Evolutionary conservation across 2,797 vertebrate species (phyloP), one percentile per base, ranked within the genome.

Genomic region (Mormyrus hasselquistii): DNA sequence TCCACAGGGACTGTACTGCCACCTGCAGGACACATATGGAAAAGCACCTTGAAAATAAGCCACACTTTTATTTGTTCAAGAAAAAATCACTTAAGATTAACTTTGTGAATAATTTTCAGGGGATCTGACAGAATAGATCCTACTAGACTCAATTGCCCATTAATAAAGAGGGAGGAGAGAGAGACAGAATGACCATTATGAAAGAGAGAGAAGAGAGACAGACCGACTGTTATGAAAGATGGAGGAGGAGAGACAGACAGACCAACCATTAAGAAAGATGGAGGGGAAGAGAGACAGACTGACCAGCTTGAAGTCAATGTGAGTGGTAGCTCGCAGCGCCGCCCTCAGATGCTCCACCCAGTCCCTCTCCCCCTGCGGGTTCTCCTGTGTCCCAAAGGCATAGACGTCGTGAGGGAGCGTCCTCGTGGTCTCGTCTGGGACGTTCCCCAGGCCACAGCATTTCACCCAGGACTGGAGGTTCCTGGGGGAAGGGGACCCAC

Each of bases 1-100:
- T 97, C 95, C 96, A 97, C 83, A 97, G 94, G 90, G 96, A 97
- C 91, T 97, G 96, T 90, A 96, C 93, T 93, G 96, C 96, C 96
- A 97, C 96, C 96, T 97, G 90, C 90, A 94, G 95, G 94, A 92
- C 90, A 94, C 22, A 34, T 0, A 12, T 38, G 65, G 25, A 88
- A 79, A 29, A 82, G 73, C 25, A 0, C 0, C 0, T 49, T 2
- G n/a, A 50, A 47, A 47, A 49, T 22, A 47, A 49, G 19, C 6
- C 16, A 76, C 14, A 34, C 34, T 76, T 76, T 76, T 76, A 73
- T 34, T 73, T 73, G 65, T 29, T 38, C 10, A 38, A 29, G 14
- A 73, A 73, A 38, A 38, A 62, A 62, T 9, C 57, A 59, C 19
- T 22, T 47, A 44, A 25, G 4, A 10, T 50, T 29, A 50, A 22